These are phyloP conservation scores for Lasioglossum marginatum DNA, from an alignment of 2,888 invertebrate genomes.

Conservation along the genomic window DNA sequence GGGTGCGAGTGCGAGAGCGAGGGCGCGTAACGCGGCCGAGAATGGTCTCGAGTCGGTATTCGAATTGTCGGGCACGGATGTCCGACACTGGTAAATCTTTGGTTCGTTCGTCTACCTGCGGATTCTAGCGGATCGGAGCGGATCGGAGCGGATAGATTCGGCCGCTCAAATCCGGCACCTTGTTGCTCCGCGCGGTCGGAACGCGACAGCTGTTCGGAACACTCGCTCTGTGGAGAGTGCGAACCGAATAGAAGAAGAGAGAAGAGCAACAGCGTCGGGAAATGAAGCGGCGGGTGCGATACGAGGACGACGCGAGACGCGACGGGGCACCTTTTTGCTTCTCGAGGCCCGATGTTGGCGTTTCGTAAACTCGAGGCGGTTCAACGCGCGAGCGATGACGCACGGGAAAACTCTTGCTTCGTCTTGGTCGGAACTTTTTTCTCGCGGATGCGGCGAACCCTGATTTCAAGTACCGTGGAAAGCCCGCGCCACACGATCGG, in stretches of 20 bases:
- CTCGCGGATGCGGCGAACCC: conserved; percentile 22
- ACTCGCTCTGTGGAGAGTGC: background rate
- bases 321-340: background rate
- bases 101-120: background rate
- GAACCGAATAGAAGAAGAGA: background rate
- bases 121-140: background rate
- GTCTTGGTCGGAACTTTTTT: conserved; percentile 37
- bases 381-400: conserved; percentile 69
- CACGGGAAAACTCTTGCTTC: conserved; percentile 77
- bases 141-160: background rate
- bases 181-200: background rate
- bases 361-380: conserved; percentile 6
- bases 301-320: background rate
- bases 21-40: background rate
- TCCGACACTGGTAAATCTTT: background rate
- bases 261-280: background rate
- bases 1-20: background rate
- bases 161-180: background rate
- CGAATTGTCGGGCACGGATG: background rate
- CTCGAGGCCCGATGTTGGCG: background rate
- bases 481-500: conserved; percentile 72
- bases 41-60: background rate
- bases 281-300: background rate
- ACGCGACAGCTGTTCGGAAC: background rate
- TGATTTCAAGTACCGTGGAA: conserved; percentile 47